Percentiles rank a stretch among this genome's conserved stretches.
These are phyloP conservation scores for Tricholauxania praeusta DNA, from an alignment of 2,888 invertebrate species.

Conservation along the genomic window DNA sequence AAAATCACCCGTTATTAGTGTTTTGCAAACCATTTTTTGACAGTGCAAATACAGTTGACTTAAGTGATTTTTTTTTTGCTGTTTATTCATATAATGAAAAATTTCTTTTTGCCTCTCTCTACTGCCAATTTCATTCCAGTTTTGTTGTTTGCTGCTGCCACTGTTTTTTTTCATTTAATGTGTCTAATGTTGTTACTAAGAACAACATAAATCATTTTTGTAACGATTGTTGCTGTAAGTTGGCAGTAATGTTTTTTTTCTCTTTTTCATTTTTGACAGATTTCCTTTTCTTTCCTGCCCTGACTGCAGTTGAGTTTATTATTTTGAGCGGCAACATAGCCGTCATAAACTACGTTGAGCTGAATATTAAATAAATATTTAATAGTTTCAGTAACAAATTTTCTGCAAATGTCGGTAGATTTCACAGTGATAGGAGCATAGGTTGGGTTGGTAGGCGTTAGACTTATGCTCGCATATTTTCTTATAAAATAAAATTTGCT, in stretches of 20 bases:
- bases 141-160: no score
- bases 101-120: no score
- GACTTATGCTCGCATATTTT: neutral
- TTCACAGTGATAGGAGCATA: neutral
- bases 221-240: conserved; percentile 13
- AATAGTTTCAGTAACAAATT: conserved; percentile 16
- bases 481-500: conserved; percentile 6
- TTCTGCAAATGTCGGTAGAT: neutral
- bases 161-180: conserved; percentile 50
- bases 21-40: no score
- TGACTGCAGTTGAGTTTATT: conserved; percentile 39
- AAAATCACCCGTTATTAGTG: no score
- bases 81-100: no score
- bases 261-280: neutral
- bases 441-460: neutral
- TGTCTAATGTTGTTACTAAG: conserved; percentile 49
- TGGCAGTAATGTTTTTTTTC: conserved; percentile 12
- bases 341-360: conserved; percentile 19
- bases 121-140: no score
- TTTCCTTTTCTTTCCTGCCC: conserved; percentile 42
- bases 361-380: conserved; percentile 36
- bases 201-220: conserved; percentile 55
- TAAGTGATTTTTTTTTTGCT: no score
- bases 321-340: conserved; percentile 23
- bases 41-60: no score